These are phyloP conservation scores for Pocillopora grandis DNA, from an alignment of 92 coral and sea anemone genomes.

Conservation along the genomic window DNA sequence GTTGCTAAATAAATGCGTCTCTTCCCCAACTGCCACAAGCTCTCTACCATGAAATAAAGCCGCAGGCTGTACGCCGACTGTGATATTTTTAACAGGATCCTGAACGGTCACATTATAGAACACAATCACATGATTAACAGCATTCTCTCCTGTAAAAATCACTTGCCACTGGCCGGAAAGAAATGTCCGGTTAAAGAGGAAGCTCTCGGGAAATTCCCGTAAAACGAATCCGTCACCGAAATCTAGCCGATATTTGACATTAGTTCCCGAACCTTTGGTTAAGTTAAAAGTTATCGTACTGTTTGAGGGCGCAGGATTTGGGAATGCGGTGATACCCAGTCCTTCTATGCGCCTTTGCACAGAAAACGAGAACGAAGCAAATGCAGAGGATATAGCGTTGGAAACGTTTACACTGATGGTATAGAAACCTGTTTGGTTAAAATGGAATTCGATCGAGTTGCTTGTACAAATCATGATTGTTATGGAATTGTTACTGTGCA, in stretches of 20 bases:
- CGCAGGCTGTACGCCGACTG: slow-evolving; percentile 45
- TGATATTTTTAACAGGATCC: slow-evolving; percentile 63
- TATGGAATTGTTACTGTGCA: slow-evolving; percentile 37
- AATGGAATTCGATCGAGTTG: slow-evolving; percentile 52
- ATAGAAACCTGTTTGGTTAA: slow-evolving; percentile 60
- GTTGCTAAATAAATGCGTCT: slow-evolving; percentile 33
- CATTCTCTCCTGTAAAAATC: slow-evolving; percentile 62
- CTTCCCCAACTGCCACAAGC: slow-evolving; percentile 51
- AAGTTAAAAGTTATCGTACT: slow-evolving; percentile 68
- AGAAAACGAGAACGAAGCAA: slow-evolving; percentile 48
- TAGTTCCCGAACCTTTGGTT: slow-evolving; percentile 72
- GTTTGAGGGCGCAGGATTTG: slow-evolving; percentile 87
- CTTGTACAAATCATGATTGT: slow-evolving; percentile 45
- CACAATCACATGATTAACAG: slow-evolving; percentile 67
- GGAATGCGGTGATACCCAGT: slow-evolving; percentile 64
- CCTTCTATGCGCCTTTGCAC: slow-evolving; percentile 76
- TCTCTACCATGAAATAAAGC: slow-evolving; percentile 22
- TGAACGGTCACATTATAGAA: slow-evolving; percentile 77
- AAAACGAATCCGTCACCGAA: slow-evolving; percentile 78
- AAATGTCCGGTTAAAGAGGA: slow-evolving; percentile 70
- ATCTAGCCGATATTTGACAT: slow-evolving; percentile 67
- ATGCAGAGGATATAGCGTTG: slow-evolving; percentile 67
- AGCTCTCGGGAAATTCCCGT: slow-evolving; percentile 39
- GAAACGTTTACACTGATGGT: slow-evolving; percentile 69
- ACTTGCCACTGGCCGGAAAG: slow-evolving; percentile 71